Evolutionary conservation across 2,113 vertebrate species (phyloP).

Genomic region (Sphaerodactylus townsendi): DNA sequence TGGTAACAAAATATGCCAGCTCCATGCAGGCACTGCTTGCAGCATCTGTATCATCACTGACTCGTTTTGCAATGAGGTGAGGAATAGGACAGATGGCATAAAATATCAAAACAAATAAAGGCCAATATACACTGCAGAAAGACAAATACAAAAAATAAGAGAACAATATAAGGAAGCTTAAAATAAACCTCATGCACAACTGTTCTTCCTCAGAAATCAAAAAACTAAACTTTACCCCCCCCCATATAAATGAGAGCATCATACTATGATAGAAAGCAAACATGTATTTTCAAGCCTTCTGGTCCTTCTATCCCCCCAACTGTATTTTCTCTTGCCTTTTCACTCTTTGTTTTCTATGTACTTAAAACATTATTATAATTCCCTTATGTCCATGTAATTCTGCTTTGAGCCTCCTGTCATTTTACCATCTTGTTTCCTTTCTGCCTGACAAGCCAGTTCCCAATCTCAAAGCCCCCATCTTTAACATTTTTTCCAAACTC

Average conservation of each 20-base stretch:
- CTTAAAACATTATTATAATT: background rate
- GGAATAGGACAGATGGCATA: constrained; percentile 90
- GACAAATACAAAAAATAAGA: background rate
- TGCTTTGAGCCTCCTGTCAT: background rate
- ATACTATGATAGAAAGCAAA: background rate
- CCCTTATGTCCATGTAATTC: background rate
- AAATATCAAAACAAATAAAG: constrained; percentile 92
- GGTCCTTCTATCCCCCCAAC: background rate
- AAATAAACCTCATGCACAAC: background rate
- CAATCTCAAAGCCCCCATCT: background rate
- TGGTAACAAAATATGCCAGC: constrained; percentile 91
- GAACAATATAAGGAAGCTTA: background rate
- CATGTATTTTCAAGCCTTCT: background rate
- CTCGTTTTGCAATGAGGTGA: constrained; percentile 86
- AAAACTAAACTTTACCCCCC: background rate
- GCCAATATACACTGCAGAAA: constrained; percentile 90
- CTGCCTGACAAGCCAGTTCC: background rate
- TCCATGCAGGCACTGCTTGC: constrained; percentile 92
- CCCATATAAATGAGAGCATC: background rate
- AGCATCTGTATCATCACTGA: constrained; percentile 85
- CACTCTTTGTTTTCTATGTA: background rate
- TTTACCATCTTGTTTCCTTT: background rate
- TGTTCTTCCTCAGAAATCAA: background rate
- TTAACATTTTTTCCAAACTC: background rate
- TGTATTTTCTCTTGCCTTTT: background rate